Evolutionary conservation across 53 echinoderm and acorn worm species (phyloP), one percentile per base, ranked within the genome.

Genomic region (Astropecten irregularis): DNA sequence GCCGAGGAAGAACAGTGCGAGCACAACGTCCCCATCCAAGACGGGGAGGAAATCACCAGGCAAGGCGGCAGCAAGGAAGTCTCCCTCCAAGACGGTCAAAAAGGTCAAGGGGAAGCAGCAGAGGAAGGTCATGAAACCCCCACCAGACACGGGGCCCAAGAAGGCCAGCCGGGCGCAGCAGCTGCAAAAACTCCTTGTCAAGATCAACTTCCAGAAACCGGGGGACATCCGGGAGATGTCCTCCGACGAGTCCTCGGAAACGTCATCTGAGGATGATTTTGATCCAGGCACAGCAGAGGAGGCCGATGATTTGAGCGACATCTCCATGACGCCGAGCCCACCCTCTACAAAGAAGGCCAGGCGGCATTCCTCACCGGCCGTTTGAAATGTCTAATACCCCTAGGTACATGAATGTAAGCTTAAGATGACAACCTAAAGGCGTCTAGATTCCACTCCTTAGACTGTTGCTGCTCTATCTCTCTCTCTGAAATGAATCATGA

Each of bases 131-230:
- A 70, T 90, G 48, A 88, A 92, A 52, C 94, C 94, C 0, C 92
- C 95, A 0, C 74, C 88, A 2, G 95, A 89, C 38, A 89, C 89
- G 18, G 86, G 83, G 2, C 83, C 86, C 49, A 69, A 88, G 40
- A 93, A 86, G 81, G 86, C 86, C 16, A 89, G 84, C 83, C 89
- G 90, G 87, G 84, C 91, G 40, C 89, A 93, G 81, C 83, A 91
- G 36, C 88, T 91, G 51, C 92, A 95, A 83, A 93, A 91, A 72
- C 89, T 96, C 52, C 77, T 96, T 14, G 93, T 96, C 31, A 96
- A 93, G 82, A 94, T 96, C 35, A 96, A 96, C 52, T 96, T 96
- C 68, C 77, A 79, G 73, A 86, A 87, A 49, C 87, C 83, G 47
- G 83, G 87, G 23, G 88, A 92, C 85, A 87, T 71, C 36, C 55